Percentiles rank a stretch among this genome's conserved stretches.
Evolutionary conservation across 2,888 invertebrate genomes (phyloP).

Genomic region (Cyaniris semiargus): DNA sequence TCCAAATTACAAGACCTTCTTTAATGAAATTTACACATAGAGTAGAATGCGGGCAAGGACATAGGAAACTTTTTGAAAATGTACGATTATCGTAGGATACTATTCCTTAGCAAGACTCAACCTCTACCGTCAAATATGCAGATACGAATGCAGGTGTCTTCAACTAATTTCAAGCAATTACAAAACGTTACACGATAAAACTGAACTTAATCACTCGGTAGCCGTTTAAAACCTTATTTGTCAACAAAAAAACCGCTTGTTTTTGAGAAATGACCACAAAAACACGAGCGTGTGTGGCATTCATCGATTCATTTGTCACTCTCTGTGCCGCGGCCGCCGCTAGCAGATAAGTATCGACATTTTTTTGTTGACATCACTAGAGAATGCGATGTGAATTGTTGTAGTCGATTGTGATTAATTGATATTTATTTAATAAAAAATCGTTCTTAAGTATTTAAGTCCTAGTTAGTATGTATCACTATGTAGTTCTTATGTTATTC

Average conservation of each 20-base stretch:
- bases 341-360: constrained; percentile 14
- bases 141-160: background rate
- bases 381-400: constrained; percentile 18
- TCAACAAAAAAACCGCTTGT: constrained; percentile 15
- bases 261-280: constrained; percentile 22
- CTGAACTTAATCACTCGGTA: background rate
- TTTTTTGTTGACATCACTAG: constrained; percentile 22
- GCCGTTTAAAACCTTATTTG: constrained; percentile 14
- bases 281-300: constrained; percentile 21
- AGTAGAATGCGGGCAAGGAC: too few relatives aligned
- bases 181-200: constrained; percentile 9
- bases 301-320: constrained; percentile 25
- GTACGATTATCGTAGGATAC: too few relatives aligned
- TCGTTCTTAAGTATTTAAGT: background rate
- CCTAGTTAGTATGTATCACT: background rate
- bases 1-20: too few relatives aligned
- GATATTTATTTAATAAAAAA: background rate
- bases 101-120: too few relatives aligned
- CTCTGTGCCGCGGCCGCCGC: constrained; percentile 17
- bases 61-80: too few relatives aligned
- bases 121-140: too few relatives aligned
- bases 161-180: background rate
- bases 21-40: too few relatives aligned
- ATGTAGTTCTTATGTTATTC: too few relatives aligned
- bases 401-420: constrained; percentile 3